A percentile compares a stretch with the other conserved stretches of the same genome.
Conservation (phyloP, 2,888 invertebrate genomes). For the Yponomeuta evonymella region DNA sequence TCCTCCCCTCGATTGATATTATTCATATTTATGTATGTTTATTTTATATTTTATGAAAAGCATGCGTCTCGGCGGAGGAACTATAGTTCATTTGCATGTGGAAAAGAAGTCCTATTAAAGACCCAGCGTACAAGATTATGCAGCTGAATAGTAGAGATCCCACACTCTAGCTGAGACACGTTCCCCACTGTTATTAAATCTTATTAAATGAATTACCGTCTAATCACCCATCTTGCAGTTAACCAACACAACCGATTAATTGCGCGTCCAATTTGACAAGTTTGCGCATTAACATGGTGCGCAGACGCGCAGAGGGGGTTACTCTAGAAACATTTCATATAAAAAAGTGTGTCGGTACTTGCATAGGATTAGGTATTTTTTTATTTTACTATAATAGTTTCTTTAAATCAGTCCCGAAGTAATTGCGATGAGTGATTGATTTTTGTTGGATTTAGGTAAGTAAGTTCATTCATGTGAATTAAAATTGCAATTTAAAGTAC, state of each 20-base stretch:
- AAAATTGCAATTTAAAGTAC: too few species aligned
- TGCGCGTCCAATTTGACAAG: conserved; percentile 13
- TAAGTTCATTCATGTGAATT: too few species aligned
- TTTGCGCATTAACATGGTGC: conserved; percentile 6
- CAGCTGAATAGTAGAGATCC: not conserved
- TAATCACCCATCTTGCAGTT: conserved; percentile 1
- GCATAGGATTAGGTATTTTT: too few species aligned
- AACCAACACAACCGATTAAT: not conserved
- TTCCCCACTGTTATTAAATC: not conserved
- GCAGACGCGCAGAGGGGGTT: not conserved
- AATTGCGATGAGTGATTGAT: too few species aligned
- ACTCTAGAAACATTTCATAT: not conserved
- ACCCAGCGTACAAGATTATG: not conserved
- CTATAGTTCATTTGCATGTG: not conserved
- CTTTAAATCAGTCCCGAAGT: too few species aligned
- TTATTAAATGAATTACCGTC: not conserved
- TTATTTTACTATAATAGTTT: too few species aligned
- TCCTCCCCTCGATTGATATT: too few species aligned
- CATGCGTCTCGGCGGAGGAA: not conserved
- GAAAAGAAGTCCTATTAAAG: not conserved
- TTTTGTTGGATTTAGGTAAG: too few species aligned
- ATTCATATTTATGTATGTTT: not conserved
- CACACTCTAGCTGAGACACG: not conserved
- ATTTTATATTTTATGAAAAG: not conserved
- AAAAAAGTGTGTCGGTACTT: not conserved